These are phyloP conservation scores for Ascaphus truei DNA, from an alignment of 2,113 vertebrate genomes.

Conservation along the genomic window DNA sequence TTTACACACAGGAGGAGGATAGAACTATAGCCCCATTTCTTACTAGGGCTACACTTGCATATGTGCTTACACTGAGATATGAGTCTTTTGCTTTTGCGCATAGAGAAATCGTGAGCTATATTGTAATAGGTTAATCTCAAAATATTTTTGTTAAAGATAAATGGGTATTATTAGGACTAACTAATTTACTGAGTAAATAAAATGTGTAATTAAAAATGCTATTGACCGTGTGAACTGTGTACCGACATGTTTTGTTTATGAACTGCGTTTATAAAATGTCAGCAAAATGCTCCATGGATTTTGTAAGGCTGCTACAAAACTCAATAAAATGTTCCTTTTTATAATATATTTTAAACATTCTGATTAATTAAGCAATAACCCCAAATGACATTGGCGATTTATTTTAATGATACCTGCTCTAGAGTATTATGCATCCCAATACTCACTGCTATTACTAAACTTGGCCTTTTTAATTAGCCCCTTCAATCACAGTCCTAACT, in stretches of 20 bases:
- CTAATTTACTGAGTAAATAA: not conserved
- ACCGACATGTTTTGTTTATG: not conserved
- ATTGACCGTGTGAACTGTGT: not conserved
- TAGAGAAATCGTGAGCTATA: no score
- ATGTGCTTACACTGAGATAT: no score
- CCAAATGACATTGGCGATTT: slow-evolving; percentile 9
- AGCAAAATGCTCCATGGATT: not conserved
- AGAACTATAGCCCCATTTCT: no score
- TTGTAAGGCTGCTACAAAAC: not conserved
- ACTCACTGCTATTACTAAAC: slow-evolving; percentile 7
- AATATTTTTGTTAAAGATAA: no score
- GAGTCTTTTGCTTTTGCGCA: no score
- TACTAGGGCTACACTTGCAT: no score
- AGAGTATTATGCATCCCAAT: not conserved
- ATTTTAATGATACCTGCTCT: not conserved
- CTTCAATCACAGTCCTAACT: slow-evolving; percentile 5
- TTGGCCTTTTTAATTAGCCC: slow-evolving; percentile 17
- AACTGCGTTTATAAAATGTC: not conserved
- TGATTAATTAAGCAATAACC: slow-evolving; percentile 27
- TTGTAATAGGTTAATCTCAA: no score
- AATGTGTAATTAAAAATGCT: not conserved
- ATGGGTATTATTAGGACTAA: no score
- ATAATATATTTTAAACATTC: not conserved
- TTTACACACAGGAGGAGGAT: no score
- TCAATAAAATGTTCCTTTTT: not conserved